Base-by-base conservation (phyloP, 2,113 vertebrate genomes). In the Chloropsis hardwickii region DNA sequence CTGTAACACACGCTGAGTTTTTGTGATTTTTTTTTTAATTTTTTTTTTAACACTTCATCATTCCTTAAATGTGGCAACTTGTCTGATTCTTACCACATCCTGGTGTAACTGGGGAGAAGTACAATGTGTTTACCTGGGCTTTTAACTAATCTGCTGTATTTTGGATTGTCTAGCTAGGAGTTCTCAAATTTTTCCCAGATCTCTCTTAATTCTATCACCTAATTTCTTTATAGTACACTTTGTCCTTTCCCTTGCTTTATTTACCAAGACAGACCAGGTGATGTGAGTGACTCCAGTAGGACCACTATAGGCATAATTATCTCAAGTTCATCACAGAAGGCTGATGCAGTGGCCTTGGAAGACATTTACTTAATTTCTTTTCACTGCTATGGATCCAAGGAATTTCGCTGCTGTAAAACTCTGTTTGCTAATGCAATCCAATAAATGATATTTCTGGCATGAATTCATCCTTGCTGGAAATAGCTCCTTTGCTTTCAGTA, bases 361-460 rank as follows among this genome's bases (percentile, higher is more conserved):
- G 54, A 37, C 37, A 61, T 69, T 35, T 33, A 12, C 64, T 89
- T 91, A 4, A 61, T 78, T 92, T 88, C 42, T 91, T 8, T 84
- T 67, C 56, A 21, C 22, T 79, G 31, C 44, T 86, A 54, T 54
- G 18, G 39, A 69, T 85, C 67, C 72, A 69, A 88, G 35, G 73
- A 83, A 78, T 94, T 94, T 93, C 5, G 2, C 29, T 58, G 61
- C 76, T 81, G 23, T 60, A 60, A 90, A 79, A 33, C 57, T 70
- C 77, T 83, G 71, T 86, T 95, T 86, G 58, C 79, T 83, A 82
- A 77, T 90, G 81, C 82, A 94, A 35, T 86, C 62, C 88, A 90
- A 24, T 77, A 96, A 92, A 71, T 88, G 56, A 40, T 91, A 90
- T 90, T 95, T 92, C 92, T 94, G 85, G 71, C 51, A 67, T 88